Evolutionary conservation across 1,140 invertebrate species (phyloP), one percentile per base, ranked within the genome.

Genomic region (Carposina sasakii): DNA sequence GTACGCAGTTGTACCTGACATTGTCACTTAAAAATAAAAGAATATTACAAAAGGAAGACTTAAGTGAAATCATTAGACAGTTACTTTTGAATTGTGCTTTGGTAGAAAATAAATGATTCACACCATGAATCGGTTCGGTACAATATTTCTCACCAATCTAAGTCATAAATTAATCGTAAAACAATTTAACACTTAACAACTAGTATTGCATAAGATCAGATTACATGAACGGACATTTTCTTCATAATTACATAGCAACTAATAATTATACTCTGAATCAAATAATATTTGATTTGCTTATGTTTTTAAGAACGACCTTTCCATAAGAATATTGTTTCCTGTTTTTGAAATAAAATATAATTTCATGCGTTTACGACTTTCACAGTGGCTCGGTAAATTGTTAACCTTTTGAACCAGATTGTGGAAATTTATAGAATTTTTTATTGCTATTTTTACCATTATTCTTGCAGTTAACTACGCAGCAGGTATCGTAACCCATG

Each of bases 171-270:
- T 77, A 74, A 71, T 73, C 64, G 71, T 78, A 82, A 77, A 85
- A 79, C 71, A 83, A 83, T 76, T 74, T 77, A 85, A 85, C 79
- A 84, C 79, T 85, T 85, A 85, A 51, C n/a, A 71, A 56, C 83
- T 85, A 85, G 72, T 85, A 85, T 85, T 85, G 83, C 81, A 82
- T 84, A 84, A 76, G 73, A 72, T 70, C 66, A 63, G 45, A 68
- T 71, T 60, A 76, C 69, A 76, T 60, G 60, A 76, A 74, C 57
- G 68, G 63, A 69, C 62, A 67, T 61, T 61, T 46, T 55, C 51
- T 60, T 52, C 54, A 46, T 46, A 54, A 68, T n/a, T n/a, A n/a
- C n/a, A n/a, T n/a, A n/a, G n/a, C n/a, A n/a, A n/a, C n/a, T n/a
- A n/a, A n/a, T n/a, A 58, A 59, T 37, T 65, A 71, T 59, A 70